These are phyloP conservation scores for Leucopsar rothschildi DNA, from an alignment of 2,113 vertebrate species.

Conservation along the genomic window DNA sequence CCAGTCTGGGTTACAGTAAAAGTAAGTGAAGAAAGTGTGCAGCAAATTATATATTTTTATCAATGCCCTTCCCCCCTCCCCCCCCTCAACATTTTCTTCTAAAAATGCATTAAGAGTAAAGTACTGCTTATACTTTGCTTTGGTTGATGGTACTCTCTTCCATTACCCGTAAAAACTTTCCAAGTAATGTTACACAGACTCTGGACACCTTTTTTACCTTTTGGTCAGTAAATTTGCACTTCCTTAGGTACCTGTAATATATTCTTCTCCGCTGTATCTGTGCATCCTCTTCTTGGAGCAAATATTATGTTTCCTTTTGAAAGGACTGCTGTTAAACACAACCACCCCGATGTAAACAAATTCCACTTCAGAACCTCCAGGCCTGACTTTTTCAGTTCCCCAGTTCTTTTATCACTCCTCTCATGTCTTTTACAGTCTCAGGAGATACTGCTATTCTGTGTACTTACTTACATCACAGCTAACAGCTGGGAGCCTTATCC, in stretches of 20 bases:
- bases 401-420: not conserved
- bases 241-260: not conserved
- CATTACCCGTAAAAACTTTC: not conserved
- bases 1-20: not conserved
- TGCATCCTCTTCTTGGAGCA: not conserved
- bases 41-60: not conserved
- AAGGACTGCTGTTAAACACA: not conserved
- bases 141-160: not conserved
- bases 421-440: not conserved
- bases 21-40: not conserved
- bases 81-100: not conserved
- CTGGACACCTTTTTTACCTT: not conserved
- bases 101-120: not conserved
- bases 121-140: not conserved
- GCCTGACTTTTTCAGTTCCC: not conserved
- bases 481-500: not conserved
- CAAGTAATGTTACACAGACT: not conserved
- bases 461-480: not conserved
- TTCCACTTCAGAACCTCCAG: not conserved
- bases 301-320: not conserved
- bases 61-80: rapidly evolving
- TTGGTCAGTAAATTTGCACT: not conserved
- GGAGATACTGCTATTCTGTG: not conserved
- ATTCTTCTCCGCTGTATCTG: not conserved
- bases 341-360: not conserved